These are phyloP conservation scores for human (Homo sapiens) DNA, from an alignment of 2,113 vertebrate genomes.

Conservation along the genomic window DNA sequence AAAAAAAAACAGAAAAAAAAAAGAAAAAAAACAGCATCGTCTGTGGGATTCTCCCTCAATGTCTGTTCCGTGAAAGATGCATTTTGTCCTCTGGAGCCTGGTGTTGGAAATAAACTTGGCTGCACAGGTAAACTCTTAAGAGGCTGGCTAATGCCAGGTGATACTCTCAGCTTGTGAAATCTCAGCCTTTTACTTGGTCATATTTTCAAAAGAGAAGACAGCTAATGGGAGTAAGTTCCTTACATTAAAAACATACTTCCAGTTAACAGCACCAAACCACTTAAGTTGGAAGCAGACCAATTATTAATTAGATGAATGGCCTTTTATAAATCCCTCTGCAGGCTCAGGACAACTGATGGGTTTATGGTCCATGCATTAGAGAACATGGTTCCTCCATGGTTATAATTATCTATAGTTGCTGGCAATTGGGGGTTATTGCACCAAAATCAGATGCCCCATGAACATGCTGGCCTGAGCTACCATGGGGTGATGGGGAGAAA, in stretches of 20 bases:
- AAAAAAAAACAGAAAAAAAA: not conserved
- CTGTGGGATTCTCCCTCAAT: not conserved
- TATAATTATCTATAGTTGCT: not conserved
- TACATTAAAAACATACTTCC: conserved; percentile 84
- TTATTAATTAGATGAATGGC: conserved; percentile 88
- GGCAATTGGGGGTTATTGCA: not conserved
- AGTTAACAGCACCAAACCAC: conserved; percentile 84
- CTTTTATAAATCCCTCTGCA: conserved; percentile 82
- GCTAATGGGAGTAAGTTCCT: conserved; percentile 82
- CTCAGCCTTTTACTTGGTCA: conserved; percentile 79
- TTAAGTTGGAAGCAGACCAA: conserved; percentile 85
- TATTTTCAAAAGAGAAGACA: conserved; percentile 82
- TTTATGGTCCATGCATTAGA: conserved; percentile 82
- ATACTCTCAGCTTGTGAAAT: conserved; percentile 60
- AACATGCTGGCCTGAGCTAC: not conserved
- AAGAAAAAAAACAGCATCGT: not conserved
- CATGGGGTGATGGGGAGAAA: not conserved
- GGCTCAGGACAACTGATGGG: conserved; percentile 81
- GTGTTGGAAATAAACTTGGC: not conserved
- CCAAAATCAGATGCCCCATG: not conserved
- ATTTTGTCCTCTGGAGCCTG: not conserved
- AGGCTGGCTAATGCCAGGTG: not conserved
- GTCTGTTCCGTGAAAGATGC: not conserved
- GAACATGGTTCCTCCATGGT: conserved; percentile 63
- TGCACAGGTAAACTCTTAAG: conserved; percentile 15